Percentiles rank a stretch among this genome's conserved stretches.
Conservation (phyloP, 2,888 invertebrate genomes). For the Abrostola triplasia region DNA sequence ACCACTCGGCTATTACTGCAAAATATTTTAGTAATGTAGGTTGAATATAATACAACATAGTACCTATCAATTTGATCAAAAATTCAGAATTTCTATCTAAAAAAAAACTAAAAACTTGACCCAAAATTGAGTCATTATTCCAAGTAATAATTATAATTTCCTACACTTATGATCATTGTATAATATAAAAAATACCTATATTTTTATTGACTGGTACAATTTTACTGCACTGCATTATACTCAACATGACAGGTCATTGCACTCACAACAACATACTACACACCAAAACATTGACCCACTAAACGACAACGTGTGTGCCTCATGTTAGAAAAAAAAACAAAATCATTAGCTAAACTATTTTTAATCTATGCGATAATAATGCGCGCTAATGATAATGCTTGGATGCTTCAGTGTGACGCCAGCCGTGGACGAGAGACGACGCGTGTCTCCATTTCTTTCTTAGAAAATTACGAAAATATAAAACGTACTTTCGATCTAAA, state of each 20-base stretch:
- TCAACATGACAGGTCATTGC: constrained; percentile 18
- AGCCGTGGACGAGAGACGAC: constrained; percentile 27
- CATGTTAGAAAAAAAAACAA: constrained; percentile 26
- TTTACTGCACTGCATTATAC: too few relatives aligned
- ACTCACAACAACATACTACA: constrained; percentile 8
- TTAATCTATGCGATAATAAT: constrained; percentile 50
- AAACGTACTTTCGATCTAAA: neutral
- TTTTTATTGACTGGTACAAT: neutral
- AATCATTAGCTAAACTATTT: constrained; percentile 34
- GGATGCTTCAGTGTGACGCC: constrained; percentile 40
- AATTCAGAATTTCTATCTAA: too few relatives aligned
- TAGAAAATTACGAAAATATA: constrained; percentile 5
- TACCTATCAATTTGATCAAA: too few relatives aligned
- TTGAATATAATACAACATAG: too few relatives aligned
- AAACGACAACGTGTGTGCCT: constrained; percentile 22
- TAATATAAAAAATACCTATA: neutral
- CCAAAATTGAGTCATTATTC: too few relatives aligned
- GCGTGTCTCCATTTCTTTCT: constrained; percentile 15
- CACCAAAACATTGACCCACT: constrained; percentile 38
- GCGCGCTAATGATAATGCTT: constrained; percentile 34
- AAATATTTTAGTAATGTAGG: too few relatives aligned
- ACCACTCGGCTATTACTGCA: too few relatives aligned
- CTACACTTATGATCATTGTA: too few relatives aligned
- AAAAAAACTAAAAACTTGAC: too few relatives aligned
- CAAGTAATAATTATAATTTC: too few relatives aligned